Base-by-base conservation (phyloP, 1,140 invertebrate genomes). In the Forficula auricularia region DNA sequence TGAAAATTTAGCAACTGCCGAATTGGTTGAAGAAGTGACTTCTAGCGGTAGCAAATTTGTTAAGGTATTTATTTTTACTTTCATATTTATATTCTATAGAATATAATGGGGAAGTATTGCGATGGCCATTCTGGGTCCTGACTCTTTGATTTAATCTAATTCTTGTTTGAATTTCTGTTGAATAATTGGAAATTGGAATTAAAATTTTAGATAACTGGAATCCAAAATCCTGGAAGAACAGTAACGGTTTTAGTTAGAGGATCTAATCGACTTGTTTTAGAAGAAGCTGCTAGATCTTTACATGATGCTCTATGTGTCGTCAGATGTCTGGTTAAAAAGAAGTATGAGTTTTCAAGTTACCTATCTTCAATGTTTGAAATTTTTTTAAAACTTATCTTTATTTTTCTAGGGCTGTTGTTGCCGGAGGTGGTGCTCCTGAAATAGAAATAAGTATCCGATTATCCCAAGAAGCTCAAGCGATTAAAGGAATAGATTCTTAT, bases 261-360 rank as follows among this genome's bases (percentile, higher is more conserved):
- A 14, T 92, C 91, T n/a, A 98, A 97, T 60, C 94, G 95, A 59
- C 70, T 98, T 30, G 90, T 98, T 14, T 63, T 86, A 27, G 91
- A 95, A 53, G 94, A 98, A 70, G 92, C 91, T 39, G 83, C 83
- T 31, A 72, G 96, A 50, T 98, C 94, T 3, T 63, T 99, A 22
- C 96, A 99, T 60, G 96, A 99, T 67, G 95, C 96, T 10, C 70
- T 99, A 3, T 99, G 95, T 64, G 94, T 96, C 10, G 86, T 98
- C 54, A 77, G 95, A 51, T 98, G 95, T 64, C 69, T 98, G 40
- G 92, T 98, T 0, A 94, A 94, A 53, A 81, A 95, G 40, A 77
- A 66, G 68, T 76, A 51, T 47, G 49, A 27, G n/a, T n/a, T n/a
- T n/a, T n/a, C n/a, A n/a, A n/a, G n/a, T n/a, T n/a, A n/a, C n/a